phyloP scores from a whole-genome alignment of 2,113 vertebrate species.

The Galemys pyrenaicus region DNA sequence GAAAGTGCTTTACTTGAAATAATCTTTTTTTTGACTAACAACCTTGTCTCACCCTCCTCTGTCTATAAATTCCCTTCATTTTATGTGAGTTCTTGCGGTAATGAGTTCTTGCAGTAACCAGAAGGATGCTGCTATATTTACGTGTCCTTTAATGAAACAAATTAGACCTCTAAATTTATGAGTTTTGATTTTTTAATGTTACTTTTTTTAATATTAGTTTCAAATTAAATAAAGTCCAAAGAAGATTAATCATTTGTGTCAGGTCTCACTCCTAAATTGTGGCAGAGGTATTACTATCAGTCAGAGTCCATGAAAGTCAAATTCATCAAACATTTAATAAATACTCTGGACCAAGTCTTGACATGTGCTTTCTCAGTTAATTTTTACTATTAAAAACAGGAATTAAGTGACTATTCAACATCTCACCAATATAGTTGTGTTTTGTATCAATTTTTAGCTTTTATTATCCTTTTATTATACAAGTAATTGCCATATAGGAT shows the following conservation, averaged over 20 bases:
- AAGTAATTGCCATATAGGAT: not conserved
- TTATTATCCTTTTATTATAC: not conserved
- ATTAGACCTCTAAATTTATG: no score
- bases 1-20: no score
- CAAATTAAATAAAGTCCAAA: not conserved
- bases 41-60: no score
- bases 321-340: not conserved
- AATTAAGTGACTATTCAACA: not conserved
- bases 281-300: not conserved
- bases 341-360: not conserved
- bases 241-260: not conserved
- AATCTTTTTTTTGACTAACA: no score
- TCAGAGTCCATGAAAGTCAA: not conserved
- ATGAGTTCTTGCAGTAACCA: no score
- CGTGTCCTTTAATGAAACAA: no score
- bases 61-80: no score
- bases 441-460: not conserved
- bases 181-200: no score
- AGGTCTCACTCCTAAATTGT: not conserved
- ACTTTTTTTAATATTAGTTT: not conserved
- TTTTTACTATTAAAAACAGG: not conserved
- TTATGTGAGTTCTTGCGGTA: no score
- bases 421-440: not conserved
- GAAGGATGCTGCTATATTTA: no score
- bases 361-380: not conserved